Conservation (phyloP, 2,888 invertebrate genomes). For the Chloroclystis v-ata region DNA sequence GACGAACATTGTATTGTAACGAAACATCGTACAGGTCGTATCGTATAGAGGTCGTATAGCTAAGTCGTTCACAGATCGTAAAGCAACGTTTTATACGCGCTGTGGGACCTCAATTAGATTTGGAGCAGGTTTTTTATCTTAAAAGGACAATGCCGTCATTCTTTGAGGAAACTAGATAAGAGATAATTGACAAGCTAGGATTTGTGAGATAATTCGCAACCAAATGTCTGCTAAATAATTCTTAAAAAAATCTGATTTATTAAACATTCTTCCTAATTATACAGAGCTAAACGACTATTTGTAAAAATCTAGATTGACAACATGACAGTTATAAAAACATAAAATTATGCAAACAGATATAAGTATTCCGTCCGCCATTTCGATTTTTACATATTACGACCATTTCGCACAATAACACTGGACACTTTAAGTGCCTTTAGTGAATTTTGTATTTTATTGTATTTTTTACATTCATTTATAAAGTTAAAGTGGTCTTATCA, state of each 20-base stretch:
- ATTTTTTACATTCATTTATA: slow-evolving; percentile 20
- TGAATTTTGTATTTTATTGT: slow-evolving; percentile 23
- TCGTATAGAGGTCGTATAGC: not conserved
- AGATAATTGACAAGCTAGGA: no score
- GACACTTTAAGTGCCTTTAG: slow-evolving; percentile 28
- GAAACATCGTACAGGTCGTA: not conserved
- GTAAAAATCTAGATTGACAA: not conserved
- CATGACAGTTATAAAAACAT: slow-evolving; percentile 11
- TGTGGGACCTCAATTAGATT: not conserved
- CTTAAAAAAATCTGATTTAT: no score
- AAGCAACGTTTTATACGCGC: not conserved
- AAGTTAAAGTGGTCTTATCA: slow-evolving; percentile 26
- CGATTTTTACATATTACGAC: slow-evolving; percentile 22
- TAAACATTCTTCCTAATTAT: no score
- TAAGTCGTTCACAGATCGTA: not conserved
- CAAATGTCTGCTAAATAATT: no score
- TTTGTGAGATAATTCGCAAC: no score
- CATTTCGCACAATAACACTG: slow-evolving; percentile 21
- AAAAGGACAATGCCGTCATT: no score
- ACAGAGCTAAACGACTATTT: no score
- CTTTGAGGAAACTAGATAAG: no score
- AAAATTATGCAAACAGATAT: slow-evolving; percentile 8
- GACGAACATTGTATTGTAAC: slow-evolving; percentile 39
- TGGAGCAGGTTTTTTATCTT: not conserved
- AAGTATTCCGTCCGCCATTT: slow-evolving; percentile 5